These are phyloP conservation scores for Tachycineta bicolor DNA, from an alignment of 2,113 vertebrate species.

Conservation along the genomic window DNA sequence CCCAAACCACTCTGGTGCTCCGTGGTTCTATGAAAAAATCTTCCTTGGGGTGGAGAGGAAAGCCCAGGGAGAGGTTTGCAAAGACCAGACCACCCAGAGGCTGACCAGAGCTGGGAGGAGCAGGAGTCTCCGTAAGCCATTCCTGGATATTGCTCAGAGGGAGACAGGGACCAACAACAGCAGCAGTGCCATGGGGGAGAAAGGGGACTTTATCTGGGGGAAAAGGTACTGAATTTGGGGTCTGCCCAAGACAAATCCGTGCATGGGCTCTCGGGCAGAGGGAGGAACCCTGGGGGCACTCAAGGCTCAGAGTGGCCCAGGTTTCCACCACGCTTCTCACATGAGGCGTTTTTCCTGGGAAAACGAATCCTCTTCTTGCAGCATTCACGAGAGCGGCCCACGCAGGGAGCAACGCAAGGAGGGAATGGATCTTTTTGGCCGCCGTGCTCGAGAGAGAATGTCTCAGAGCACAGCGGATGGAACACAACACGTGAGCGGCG, in stretches of 20 bases:
- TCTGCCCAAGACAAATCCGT: neutral
- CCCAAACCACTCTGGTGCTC: neutral
- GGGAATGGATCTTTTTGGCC: neutral
- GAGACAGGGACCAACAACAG: neutral
- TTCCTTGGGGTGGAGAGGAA: neutral
- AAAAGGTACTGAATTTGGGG: accelerated
- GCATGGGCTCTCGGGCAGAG: accelerated
- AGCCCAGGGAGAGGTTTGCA: neutral
- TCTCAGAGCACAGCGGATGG: neutral
- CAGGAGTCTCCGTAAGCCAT: neutral
- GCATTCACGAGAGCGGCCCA: neutral
- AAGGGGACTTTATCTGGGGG: neutral
- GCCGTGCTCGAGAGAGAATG: neutral
- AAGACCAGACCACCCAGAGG: neutral
- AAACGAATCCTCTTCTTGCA: neutral
- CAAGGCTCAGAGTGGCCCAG: neutral
- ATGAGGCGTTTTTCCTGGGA: neutral
- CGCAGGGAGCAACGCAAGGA: accelerated
- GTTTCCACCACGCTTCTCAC: neutral
- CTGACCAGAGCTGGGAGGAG: neutral
- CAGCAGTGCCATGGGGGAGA: accelerated
- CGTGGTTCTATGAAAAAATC: neutral
- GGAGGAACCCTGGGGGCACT: accelerated
- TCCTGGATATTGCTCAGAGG: neutral
- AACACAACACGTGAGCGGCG: neutral